These are phyloP conservation scores for Andrena marginata DNA, from an alignment of 2,888 invertebrate genomes.

Conservation along the genomic window DNA sequence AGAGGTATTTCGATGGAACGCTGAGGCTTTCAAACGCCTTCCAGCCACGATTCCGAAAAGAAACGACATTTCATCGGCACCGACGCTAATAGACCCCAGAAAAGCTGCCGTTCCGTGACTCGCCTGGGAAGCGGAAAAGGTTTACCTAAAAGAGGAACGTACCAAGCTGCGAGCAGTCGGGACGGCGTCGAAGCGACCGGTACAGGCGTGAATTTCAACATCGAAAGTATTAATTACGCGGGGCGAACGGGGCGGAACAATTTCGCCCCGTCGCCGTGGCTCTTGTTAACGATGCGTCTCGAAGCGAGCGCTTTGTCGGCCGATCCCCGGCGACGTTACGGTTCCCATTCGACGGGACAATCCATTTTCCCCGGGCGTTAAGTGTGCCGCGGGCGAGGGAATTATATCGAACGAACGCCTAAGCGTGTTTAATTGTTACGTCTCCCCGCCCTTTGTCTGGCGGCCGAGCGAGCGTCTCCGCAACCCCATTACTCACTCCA, in stretches of 20 bases:
- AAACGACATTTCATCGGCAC: neutral
- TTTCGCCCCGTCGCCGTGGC: constrained; percentile 16
- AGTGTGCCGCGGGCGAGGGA: constrained; percentile 41
- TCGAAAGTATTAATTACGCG: constrained; percentile 55
- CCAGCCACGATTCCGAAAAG: constrained; percentile 4
- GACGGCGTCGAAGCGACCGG: neutral
- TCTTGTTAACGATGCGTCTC: constrained; percentile 30
- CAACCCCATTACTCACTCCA: constrained; percentile 66
- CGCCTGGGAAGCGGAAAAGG: neutral
- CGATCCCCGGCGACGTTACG: constrained; percentile 15
- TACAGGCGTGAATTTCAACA: constrained; percentile 9
- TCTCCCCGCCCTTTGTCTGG: constrained; percentile 66
- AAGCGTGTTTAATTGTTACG: constrained; percentile 68
- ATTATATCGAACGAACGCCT: constrained; percentile 61
- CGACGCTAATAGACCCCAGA: constrained; percentile 1
- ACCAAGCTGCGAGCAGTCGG: neutral
- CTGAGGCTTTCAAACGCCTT: constrained; percentile 1
- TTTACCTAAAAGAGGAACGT: neutral
- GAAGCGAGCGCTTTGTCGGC: constrained; percentile 43
- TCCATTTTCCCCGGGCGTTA: constrained; percentile 54
- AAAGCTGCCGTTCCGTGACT: constrained; percentile 1
- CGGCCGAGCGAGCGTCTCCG: constrained; percentile 32
- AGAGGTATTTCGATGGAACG: neutral
- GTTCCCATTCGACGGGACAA: constrained; percentile 50
- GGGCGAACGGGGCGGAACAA: neutral